phyloP scores from a whole-genome alignment of 2,888 invertebrate genomes.

The Andrena bicolor region DNA sequence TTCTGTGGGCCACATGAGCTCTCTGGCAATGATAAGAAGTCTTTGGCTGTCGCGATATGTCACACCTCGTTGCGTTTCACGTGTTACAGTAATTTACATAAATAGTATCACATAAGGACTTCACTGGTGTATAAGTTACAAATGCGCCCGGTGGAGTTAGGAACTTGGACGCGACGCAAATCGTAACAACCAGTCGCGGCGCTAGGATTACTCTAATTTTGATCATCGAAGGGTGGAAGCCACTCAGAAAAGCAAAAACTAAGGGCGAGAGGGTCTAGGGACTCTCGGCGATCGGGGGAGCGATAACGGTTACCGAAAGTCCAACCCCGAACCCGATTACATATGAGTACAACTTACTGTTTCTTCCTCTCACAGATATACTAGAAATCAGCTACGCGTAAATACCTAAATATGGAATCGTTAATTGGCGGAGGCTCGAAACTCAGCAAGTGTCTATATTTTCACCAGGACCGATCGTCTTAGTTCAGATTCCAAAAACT shows the following conservation, averaged over 20 bases:
- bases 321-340: too few relatives aligned
- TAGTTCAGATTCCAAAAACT: neutral
- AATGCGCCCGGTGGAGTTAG: conserved; percentile 40
- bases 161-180: conserved; percentile 49
- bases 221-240: conserved; percentile 36
- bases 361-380: conserved; percentile 1
- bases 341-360: neutral
- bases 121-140: conserved; percentile 47
- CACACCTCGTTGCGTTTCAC: conserved; percentile 9
- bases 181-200: conserved; percentile 13
- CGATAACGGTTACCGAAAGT: too few relatives aligned
- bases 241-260: neutral
- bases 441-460: conserved; percentile 41
- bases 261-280: too few relatives aligned
- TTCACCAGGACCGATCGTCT: neutral
- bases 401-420: neutral
- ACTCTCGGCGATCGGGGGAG: too few relatives aligned
- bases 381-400: conserved; percentile 8
- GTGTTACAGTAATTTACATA: conserved; percentile 35
- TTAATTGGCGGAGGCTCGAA: conserved; percentile 10
- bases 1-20: neutral
- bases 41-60: conserved; percentile 52
- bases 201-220: conserved; percentile 37
- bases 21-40: conserved; percentile 28
- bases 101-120: conserved; percentile 49